A percentile compares a stretch with the other conserved stretches of the same genome.
Conservation (phyloP, 2,797 vertebrate genomes). For the Enteromius afrohamiltoni region DNA sequence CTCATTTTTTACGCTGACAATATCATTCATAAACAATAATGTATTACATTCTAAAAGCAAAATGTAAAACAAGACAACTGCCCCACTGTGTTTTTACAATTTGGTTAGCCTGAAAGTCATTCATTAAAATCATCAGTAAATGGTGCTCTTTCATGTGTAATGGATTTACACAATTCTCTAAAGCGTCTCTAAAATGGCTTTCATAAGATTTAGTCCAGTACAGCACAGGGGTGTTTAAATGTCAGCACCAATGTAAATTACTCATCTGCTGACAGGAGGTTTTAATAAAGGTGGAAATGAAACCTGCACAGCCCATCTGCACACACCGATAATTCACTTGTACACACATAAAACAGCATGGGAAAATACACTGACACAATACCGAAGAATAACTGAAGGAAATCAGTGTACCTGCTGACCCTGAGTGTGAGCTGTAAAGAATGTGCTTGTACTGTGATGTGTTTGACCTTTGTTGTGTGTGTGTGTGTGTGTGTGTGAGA, state of each 20-base stretch:
- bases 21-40: neutral
- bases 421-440: constrained; percentile 8
- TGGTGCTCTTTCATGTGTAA: neutral
- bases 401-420: constrained; percentile 14
- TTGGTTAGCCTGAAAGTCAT: constrained; percentile 12
- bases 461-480: constrained; percentile 16
- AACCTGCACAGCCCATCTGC: constrained; percentile 32
- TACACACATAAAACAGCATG: constrained; percentile 1
- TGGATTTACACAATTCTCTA: neutral
- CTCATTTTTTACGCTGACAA: neutral
- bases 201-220: constrained; percentile 34
- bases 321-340: constrained; percentile 30
- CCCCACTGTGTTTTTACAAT: neutral
- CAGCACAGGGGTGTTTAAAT: constrained; percentile 37
- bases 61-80: neutral
- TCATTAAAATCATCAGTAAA: neutral
- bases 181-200: constrained; percentile 18
- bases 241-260: constrained; percentile 41
- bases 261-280: constrained; percentile 38
- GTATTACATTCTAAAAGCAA: neutral
- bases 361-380: constrained; percentile 19
- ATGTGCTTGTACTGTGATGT: neutral
- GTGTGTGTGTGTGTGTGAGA: neutral
- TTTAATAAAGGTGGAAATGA: constrained; percentile 44
- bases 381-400: constrained; percentile 9